Base-by-base conservation (phyloP, 92 coral and sea anemone species). In the Zoanthus gigantus region DNA sequence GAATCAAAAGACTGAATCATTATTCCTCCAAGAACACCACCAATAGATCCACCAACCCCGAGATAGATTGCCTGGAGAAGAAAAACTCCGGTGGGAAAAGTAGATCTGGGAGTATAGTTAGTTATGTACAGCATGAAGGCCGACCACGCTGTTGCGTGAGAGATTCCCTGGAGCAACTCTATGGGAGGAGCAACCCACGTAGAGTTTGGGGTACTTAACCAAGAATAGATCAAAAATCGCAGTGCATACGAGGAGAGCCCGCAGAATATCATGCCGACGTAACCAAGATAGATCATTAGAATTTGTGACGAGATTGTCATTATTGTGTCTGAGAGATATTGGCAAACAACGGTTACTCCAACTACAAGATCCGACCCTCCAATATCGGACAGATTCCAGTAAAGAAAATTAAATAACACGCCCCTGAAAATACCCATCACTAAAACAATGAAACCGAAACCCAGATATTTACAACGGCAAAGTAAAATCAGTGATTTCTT, bases 141-240 rank as follows among this genome's bases (percentile, higher is more conserved):
- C 42, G 96, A 95, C 98, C 98, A 95, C 2, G 98, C 94, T 3
- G 91, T 89, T 18, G 98, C 90, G 78, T 95, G 92, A 45, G 98
- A 15, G n/a, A 81, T 63, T 17, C 85, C 85, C 76, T 81, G 85
- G 78, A 95, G 84, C 15, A 95, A 91, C 75, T 95, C 98, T 18
- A 95, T 91, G 9, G 98, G 90, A 15, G 98, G 96, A 18, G 93
- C 89, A 9, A 84, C 98, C 98, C 98, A 95, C 15, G 96, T 93
- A 29, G 98, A 95, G 13, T 76, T 69, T 0, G 94, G 90, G 90
- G 96, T 93, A 85, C 93, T 93, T 23, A 95, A 90, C 98, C 96
- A 95, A 5, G 98, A 95, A 83, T 86, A 95, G 80, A 95, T 85
- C n/a, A 95, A 67, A 86, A 95, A 95, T 53, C 98, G 91, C 3